These are phyloP conservation scores for Mallotus villosus DNA, from an alignment of 2,797 vertebrate genomes.

Conservation along the genomic window DNA sequence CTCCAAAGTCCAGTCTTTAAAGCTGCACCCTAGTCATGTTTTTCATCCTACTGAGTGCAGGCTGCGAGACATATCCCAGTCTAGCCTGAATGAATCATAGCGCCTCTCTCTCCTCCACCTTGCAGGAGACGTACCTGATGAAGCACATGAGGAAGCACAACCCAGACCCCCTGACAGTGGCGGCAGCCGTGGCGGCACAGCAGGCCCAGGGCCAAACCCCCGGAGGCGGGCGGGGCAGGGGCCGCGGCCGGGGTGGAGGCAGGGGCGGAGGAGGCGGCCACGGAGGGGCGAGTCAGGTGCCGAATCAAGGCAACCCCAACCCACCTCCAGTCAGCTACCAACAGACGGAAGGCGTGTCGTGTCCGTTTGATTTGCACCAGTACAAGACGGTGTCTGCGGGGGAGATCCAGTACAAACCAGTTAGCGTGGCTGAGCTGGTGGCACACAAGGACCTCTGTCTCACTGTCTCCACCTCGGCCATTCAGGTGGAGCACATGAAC, in stretches of 20 bases:
- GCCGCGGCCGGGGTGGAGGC: slow-evolving; percentile 53
- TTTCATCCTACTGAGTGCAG: not conserved
- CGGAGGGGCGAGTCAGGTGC: slow-evolving; percentile 39
- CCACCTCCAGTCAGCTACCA: slow-evolving; percentile 76
- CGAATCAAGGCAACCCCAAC: slow-evolving; percentile 69
- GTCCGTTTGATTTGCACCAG: slow-evolving; percentile 95
- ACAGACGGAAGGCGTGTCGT: slow-evolving; percentile 68
- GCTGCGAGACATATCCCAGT: not conserved
- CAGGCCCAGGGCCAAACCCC: slow-evolving; percentile 62
- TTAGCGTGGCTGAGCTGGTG: slow-evolving; percentile 74
- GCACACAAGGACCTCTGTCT: slow-evolving; percentile 98
- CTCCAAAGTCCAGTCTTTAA: too few relatives aligned
- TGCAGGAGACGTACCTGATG: slow-evolving; percentile 95
- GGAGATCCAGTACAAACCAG: slow-evolving; percentile 81
- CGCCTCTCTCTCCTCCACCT: not conserved
- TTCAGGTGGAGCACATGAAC: slow-evolving; percentile 96
- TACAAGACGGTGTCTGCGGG: slow-evolving; percentile 87
- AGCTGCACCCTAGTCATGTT: too few relatives aligned
- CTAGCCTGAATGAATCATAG: not conserved
- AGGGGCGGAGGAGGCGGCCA: slow-evolving; percentile 52
- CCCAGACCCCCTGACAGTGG: slow-evolving; percentile 84
- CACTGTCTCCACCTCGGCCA: slow-evolving; percentile 95
- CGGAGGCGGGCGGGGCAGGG: slow-evolving; percentile 52
- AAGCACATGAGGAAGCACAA: slow-evolving; percentile 99
- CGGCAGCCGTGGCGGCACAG: slow-evolving; percentile 73